A percentile compares a stretch with the other conserved stretches of the same genome.
Conservation (phyloP, 2,113 vertebrate genomes). For the Axis porcinus region DNA sequence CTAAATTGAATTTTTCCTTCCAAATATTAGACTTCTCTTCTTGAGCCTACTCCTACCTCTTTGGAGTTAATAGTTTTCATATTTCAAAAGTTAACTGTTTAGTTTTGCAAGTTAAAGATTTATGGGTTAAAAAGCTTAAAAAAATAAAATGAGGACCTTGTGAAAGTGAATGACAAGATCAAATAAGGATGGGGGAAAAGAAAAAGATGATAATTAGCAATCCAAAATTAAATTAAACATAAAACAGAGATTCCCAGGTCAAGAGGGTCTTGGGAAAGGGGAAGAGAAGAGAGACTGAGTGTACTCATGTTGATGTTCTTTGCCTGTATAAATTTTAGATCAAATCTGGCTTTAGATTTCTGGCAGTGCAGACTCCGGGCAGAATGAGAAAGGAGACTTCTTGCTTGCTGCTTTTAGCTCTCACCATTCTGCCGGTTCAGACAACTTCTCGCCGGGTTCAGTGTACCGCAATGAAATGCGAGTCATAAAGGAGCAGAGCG, state of each 20-base stretch:
- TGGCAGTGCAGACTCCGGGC: constrained; percentile 37
- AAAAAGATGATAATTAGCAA: background rate
- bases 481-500: background rate
- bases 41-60: background rate
- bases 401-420: constrained; percentile 47
- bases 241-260: background rate
- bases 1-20: background rate
- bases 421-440: constrained; percentile 5
- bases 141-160: background rate
- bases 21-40: background rate
- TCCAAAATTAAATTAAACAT: background rate
- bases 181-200: background rate
- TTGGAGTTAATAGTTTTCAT: background rate
- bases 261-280: constrained; percentile 42
- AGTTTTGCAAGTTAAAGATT: background rate
- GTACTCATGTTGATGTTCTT: constrained; percentile 48
- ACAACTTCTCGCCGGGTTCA: constrained; percentile 44
- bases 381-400: constrained; percentile 38
- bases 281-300: background rate
- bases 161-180: background rate
- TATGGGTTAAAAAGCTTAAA: background rate
- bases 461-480: constrained; percentile 50
- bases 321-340: constrained; percentile 58
- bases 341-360: constrained; percentile 37
- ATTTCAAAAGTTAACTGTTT: background rate